phyloP scores from a whole-genome alignment of 2,888 invertebrate species.

The Cephus nigrinus region DNA sequence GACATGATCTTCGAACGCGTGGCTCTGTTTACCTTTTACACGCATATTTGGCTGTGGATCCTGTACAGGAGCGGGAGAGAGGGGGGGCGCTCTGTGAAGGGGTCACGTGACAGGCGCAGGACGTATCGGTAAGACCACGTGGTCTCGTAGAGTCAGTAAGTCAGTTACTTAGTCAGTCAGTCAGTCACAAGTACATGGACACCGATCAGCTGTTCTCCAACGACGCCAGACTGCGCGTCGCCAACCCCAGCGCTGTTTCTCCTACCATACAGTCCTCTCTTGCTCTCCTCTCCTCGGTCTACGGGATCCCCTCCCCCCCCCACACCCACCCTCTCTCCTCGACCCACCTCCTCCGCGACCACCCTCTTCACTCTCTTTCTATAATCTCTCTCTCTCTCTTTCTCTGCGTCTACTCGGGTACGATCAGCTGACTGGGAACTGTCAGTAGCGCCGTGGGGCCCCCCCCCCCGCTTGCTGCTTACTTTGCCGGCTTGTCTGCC shows the following conservation, averaged over 20 bases:
- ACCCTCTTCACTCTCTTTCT: constrained; percentile 22
- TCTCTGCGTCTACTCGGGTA: constrained; percentile 36
- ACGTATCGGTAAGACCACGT: too few species aligned
- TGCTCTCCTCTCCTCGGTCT: constrained; percentile 17
- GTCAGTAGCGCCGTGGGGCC: constrained; percentile 54
- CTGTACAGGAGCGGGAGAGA: too few species aligned
- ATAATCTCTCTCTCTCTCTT: constrained; percentile 28
- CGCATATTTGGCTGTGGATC: too few species aligned
- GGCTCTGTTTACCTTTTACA: too few species aligned
- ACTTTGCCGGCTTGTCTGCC: neutral
- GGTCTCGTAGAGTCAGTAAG: neutral
- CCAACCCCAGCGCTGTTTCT: constrained; percentile 44
- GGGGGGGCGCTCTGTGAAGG: too few species aligned
- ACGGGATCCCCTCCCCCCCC: constrained; percentile 21
- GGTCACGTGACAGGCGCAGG: too few species aligned
- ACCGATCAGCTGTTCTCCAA: constrained; percentile 49
- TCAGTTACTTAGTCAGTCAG: constrained; percentile 38
- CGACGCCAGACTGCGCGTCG: constrained; percentile 61
- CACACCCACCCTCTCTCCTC: constrained; percentile 16
- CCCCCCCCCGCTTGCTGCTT: constrained; percentile 14
- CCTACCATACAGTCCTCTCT: constrained; percentile 33
- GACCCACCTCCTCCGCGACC: constrained; percentile 1
- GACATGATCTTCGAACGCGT: too few species aligned
- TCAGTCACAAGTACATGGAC: constrained; percentile 39
- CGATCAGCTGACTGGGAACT: constrained; percentile 63